A percentile compares a stretch with the other conserved stretches of the same genome.
These are phyloP conservation scores for Melipona beecheii DNA, from an alignment of 2,888 invertebrate species.

Conservation along the genomic window DNA sequence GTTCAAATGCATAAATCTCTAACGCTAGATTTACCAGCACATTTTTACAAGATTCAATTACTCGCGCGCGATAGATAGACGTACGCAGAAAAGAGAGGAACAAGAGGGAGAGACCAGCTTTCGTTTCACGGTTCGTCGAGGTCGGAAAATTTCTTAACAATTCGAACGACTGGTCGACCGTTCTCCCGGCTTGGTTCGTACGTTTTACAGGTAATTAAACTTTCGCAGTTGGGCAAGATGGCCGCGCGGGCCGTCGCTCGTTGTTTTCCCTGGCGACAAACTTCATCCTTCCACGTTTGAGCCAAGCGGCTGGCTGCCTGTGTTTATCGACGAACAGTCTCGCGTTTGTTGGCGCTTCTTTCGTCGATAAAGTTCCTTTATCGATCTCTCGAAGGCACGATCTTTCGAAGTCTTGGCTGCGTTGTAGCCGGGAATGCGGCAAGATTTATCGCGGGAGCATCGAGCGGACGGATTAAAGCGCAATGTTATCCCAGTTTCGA, in stretches of 20 bases:
- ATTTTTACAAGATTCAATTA: neutral
- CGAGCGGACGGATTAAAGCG: slow-evolving; percentile 51
- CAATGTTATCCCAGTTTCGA: slow-evolving; percentile 14
- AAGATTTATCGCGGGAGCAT: slow-evolving; percentile 27
- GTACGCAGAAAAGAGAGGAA: neutral
- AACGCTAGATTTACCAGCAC: neutral
- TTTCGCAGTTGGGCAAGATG: slow-evolving; percentile 51
- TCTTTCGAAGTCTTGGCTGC: neutral
- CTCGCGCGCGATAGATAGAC: slow-evolving; percentile 9
- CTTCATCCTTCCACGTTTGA: slow-evolving; percentile 4
- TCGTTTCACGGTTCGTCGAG: slow-evolving; percentile 40
- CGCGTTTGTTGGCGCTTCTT: slow-evolving; percentile 57
- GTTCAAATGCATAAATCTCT: neutral
- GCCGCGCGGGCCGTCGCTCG: slow-evolving; percentile 6
- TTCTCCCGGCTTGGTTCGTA: slow-evolving; percentile 22
- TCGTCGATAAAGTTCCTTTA: slow-evolving; percentile 48
- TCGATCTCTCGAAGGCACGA: slow-evolving; percentile 33
- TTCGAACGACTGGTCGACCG: slow-evolving; percentile 47
- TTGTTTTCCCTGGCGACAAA: slow-evolving; percentile 34
- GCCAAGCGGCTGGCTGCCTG: neutral
- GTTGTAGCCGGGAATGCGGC: slow-evolving; percentile 19
- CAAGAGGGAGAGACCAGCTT: neutral
- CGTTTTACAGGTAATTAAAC: slow-evolving; percentile 72
- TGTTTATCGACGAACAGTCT: slow-evolving; percentile 29
- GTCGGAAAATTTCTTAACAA: slow-evolving; percentile 56